Conservation (phyloP, 2,113 vertebrate species). For the Aphyosemion australe region DNA sequence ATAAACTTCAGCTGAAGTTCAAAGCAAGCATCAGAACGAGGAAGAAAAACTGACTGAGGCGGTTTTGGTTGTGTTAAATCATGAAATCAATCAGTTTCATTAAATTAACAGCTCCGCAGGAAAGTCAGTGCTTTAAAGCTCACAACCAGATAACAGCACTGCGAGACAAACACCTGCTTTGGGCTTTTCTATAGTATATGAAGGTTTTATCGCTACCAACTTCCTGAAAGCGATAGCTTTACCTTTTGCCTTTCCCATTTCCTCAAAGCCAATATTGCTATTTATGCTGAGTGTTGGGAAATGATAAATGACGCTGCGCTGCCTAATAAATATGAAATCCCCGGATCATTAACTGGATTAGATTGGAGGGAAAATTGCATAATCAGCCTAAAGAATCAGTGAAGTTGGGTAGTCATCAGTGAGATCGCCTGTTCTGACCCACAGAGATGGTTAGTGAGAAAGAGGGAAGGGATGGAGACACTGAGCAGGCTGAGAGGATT, state of each 20-base stretch:
- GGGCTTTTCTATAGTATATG: slow-evolving; percentile 3
- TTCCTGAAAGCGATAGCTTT: slow-evolving; percentile 39
- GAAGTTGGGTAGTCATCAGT: slow-evolving; percentile 47
- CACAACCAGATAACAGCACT: neutral
- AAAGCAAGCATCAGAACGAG: no score
- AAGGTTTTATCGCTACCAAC: slow-evolving; percentile 29
- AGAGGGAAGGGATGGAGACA: slow-evolving; percentile 11
- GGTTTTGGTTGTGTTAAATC: no score
- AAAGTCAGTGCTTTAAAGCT: neutral
- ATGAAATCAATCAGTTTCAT: slow-evolving; percentile 3
- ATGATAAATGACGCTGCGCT: slow-evolving; percentile 55
- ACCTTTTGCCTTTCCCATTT: slow-evolving; percentile 48
- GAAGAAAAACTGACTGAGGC: no score
- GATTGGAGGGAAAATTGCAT: slow-evolving; percentile 65
- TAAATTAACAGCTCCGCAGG: neutral
- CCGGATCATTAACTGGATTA: slow-evolving; percentile 71
- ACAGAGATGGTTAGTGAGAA: slow-evolving; percentile 16
- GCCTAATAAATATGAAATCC: slow-evolving; percentile 71
- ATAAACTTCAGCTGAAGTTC: no score
- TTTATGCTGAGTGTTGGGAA: slow-evolving; percentile 55
- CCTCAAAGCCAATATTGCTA: slow-evolving; percentile 55
- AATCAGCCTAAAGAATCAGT: slow-evolving; percentile 57
- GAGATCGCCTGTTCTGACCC: slow-evolving; percentile 29
- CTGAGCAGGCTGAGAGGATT: slow-evolving; percentile 35
- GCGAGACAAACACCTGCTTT: slow-evolving; percentile 38